Base-by-base conservation (phyloP, 2,888 invertebrate genomes). In the Agrotis ipsilon region DNA sequence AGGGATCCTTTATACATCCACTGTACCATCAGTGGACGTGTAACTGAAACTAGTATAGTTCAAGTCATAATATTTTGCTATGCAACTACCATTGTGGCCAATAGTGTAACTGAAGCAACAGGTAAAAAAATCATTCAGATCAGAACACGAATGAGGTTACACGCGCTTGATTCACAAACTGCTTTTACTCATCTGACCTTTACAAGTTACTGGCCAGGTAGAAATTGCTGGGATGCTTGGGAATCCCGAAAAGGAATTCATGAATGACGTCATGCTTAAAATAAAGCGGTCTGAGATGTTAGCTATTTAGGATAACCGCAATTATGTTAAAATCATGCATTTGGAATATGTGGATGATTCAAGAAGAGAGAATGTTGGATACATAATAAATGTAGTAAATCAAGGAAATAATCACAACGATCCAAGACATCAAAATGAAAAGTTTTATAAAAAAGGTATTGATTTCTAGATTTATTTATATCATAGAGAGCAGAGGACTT, bases 211-310 rank as follows among this genome's bases (percentile, higher is more conserved):
- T 43, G 59, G 55, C 58, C 49, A 55, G 78, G 67, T 65, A 81
- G 54, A 14, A 55, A 66, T 49, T 7, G 52, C 19, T 65, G 54
- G 63, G 27, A 77, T 71, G 49, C 45, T 68, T 55, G 51, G 57
- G 65, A 68, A 69, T 63, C 64, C 48, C n/a, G 27, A 49, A 24
- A 65, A 74, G 69, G 75, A 75, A 75, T 75, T 65, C 58, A 39
- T 46, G 19, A 55, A 59, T 75, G 83, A 81, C 69, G 75, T 72
- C 72, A 80, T 59, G 32, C 27, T 57, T 49, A 55, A 39, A 64
- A 65, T 51, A 58, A 60, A 67, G 43, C 54, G 21, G 58, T n/a
- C 27, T 52, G 46, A 64, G 59, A 66, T 69, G 43, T 54, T 58
- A 63, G 55, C 43, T 68, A 63, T 81, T 68, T 65, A 27, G 58